Conservation (phyloP, 2,113 vertebrate genomes). For the Bos taurus region ARS-UCD2.0 NC_037329.1:120697501-120698000, state of each 20-base stretch:
- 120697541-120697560: background rate
- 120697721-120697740: background rate
- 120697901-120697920: background rate
- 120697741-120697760: background rate
- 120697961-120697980: background rate
- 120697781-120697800: background rate
- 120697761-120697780: background rate
- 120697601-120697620: background rate
- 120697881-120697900: background rate
- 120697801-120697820: background rate
- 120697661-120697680: background rate
- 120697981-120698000: background rate
- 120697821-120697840: background rate
- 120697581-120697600: background rate
- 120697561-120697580: background rate
- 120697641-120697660: background rate
- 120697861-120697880: background rate
- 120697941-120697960: background rate
- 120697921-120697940: background rate
- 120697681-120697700: background rate
- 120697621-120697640: background rate
- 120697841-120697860: background rate
- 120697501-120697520: fast-evolving
- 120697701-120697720: background rate
- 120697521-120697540: background rate